phyloP scores from a whole-genome alignment of 2,888 invertebrate genomes.

The Morpho helenor region DNA sequence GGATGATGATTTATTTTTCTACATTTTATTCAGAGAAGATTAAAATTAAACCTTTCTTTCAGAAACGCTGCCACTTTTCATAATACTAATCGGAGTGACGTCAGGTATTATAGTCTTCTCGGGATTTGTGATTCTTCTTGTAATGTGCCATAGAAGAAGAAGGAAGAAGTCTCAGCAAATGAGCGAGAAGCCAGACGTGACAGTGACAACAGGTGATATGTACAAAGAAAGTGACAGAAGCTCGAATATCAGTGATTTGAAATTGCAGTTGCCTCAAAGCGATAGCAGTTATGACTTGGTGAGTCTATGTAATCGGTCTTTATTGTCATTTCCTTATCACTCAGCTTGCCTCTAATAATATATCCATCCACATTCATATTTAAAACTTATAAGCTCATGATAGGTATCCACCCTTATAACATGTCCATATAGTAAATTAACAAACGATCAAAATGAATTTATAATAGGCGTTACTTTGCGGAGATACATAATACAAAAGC shows the following conservation, averaged over 20 bases:
- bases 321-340: too few relatives aligned
- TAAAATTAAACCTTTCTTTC: constrained; percentile 40
- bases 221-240: constrained; percentile 91
- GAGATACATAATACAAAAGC: too few relatives aligned
- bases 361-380: too few relatives aligned
- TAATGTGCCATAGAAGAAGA: constrained; percentile 85
- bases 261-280: constrained; percentile 91
- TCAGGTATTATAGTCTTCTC: constrained; percentile 91
- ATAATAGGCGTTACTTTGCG: too few relatives aligned
- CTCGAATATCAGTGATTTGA: constrained; percentile 95
- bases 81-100: constrained; percentile 91
- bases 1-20: too few relatives aligned
- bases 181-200: constrained; percentile 81
- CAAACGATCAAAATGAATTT: too few relatives aligned
- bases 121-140: constrained; percentile 88
- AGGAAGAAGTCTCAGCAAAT: constrained; percentile 69
- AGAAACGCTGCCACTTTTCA: constrained; percentile 88
- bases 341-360: too few relatives aligned
- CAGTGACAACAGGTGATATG: constrained; percentile 60
- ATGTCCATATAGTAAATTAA: too few relatives aligned
- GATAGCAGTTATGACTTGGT: constrained; percentile 88
- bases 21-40: too few relatives aligned
- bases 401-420: too few relatives aligned
- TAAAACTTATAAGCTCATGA: too few relatives aligned
- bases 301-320: constrained; percentile 35